Evolutionary conservation across 2,113 vertebrate species (phyloP), one percentile per base, ranked within the genome.

Genomic region (Calypte anna): DNA sequence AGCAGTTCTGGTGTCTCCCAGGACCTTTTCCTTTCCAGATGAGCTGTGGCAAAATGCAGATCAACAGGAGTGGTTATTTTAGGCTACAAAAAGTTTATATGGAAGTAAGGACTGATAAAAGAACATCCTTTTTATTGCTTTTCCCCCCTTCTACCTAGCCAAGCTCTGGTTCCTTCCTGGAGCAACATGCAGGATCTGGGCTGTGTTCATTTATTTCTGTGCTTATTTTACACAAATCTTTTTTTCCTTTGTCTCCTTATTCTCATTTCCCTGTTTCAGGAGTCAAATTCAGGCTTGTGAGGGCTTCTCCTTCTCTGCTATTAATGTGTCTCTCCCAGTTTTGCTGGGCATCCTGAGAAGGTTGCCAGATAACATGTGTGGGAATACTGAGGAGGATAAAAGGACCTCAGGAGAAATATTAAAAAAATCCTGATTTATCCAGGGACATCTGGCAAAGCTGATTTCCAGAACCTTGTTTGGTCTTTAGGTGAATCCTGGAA

Each of bases 381-480:
- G 79, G 27, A 94, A 86, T 63, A 48, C 28, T 28, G 82, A 25
- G 8, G 30, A 86, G 88, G 86, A 91, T 88, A 83, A 96, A 43
- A 55, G 63, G 30, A 70, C 31, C 55, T 82, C 72, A 77, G 86
- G 90, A 92, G 73, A 63, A 90, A 90, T 91, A 92, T 88, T 93
- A 86, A 94, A 93, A 40, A 40, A 86, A 83, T 53, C 33, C 79
- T 77, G 80, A 66, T 91, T 90, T 96, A 90, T 90, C 75, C 7
- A 33, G 76, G 33, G 23, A 74, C 92, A 92, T 93, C 76, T 93
- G 92, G 88, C 59, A 93, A 23, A 82, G 84, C 50, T 84, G 64
- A 50, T 59, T 96, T 83, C 85, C 76, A 94, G 33, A 70, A 16
- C 33, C 15, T 93, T 40, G 36, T 78, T n/a, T 63, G 14, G 40